phyloP scores from a whole-genome alignment of 2,888 invertebrate species.

The Trichacis sp. region DNA sequence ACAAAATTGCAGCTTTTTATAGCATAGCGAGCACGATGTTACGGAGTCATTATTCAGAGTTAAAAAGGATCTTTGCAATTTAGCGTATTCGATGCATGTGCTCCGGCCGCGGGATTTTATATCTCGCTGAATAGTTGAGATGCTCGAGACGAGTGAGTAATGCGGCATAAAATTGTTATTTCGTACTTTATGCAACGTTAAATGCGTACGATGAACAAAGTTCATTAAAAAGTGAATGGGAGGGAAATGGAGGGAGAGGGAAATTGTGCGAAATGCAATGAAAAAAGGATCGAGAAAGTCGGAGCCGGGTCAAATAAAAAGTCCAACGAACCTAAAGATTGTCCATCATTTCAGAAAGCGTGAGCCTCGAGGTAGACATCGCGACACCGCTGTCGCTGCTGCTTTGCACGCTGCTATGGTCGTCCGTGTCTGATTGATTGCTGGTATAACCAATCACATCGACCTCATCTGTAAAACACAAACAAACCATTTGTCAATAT shows the following conservation, averaged over 20 bases:
- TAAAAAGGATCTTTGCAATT: not conserved
- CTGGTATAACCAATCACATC: conserved; percentile 89
- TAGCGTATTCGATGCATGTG: not conserved
- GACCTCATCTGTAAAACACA: conserved; percentile 79
- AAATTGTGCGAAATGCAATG: no score
- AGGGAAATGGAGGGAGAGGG: not conserved
- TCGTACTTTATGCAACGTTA: not conserved
- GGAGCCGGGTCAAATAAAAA: no score
- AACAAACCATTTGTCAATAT: conserved; percentile 4
- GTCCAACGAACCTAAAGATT: conserved; percentile 63
- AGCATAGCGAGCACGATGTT: not conserved
- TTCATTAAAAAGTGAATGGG: not conserved
- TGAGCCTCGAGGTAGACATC: conserved; percentile 77
- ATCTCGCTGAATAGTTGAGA: not conserved
- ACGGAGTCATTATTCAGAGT: not conserved
- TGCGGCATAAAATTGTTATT: not conserved
- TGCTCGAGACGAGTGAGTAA: not conserved
- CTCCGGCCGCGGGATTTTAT: not conserved
- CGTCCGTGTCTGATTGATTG: conserved; percentile 87
- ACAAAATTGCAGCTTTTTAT: conserved; percentile 1
- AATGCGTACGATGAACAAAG: not conserved
- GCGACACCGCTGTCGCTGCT: conserved; percentile 82
- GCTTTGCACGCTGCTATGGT: conserved; percentile 83
- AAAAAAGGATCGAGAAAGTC: no score
- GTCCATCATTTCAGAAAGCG: conserved; percentile 74